phyloP scores from a whole-genome alignment of 2,888 invertebrate species.

The Acleris sparsana region DNA sequence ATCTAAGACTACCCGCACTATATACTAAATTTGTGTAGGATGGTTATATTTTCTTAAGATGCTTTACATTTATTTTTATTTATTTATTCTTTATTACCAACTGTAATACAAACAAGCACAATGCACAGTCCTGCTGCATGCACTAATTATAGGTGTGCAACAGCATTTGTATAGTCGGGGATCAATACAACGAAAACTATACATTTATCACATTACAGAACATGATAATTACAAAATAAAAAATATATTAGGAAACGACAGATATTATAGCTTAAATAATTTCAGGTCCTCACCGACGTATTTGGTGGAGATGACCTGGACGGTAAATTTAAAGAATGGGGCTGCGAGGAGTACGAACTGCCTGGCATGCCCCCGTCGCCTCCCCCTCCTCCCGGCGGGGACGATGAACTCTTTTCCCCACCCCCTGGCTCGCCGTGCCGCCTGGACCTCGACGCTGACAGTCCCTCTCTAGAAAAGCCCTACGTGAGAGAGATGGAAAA shows the following conservation, averaged over 20 bases:
- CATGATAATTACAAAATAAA: too few species aligned
- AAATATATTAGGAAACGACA: too few species aligned
- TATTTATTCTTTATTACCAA: too few species aligned
- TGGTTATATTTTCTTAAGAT: too few species aligned
- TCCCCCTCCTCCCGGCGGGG: constrained; percentile 90
- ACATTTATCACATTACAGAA: too few species aligned
- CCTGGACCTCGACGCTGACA: constrained; percentile 84
- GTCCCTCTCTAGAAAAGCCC: constrained; percentile 92
- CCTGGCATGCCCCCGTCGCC: constrained; percentile 89
- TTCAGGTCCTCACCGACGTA: constrained; percentile 90
- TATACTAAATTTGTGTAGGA: neutral
- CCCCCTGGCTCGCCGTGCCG: constrained; percentile 86
- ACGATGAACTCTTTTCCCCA: constrained; percentile 93
- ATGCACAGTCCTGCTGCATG: too few species aligned
- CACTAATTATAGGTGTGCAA: too few species aligned
- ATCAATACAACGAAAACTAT: too few species aligned
- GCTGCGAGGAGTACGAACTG: constrained; percentile 88
- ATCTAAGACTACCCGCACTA: neutral
- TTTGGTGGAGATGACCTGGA: constrained; percentile 85
- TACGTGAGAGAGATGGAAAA: constrained; percentile 94
- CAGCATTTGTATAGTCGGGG: too few species aligned
- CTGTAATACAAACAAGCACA: too few species aligned
- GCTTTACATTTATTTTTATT: too few species aligned
- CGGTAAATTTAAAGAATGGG: constrained; percentile 79
- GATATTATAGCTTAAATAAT: constrained; percentile 21